Conservation (phyloP, 2,888 invertebrate species). For the Lasiommata megera region DNA sequence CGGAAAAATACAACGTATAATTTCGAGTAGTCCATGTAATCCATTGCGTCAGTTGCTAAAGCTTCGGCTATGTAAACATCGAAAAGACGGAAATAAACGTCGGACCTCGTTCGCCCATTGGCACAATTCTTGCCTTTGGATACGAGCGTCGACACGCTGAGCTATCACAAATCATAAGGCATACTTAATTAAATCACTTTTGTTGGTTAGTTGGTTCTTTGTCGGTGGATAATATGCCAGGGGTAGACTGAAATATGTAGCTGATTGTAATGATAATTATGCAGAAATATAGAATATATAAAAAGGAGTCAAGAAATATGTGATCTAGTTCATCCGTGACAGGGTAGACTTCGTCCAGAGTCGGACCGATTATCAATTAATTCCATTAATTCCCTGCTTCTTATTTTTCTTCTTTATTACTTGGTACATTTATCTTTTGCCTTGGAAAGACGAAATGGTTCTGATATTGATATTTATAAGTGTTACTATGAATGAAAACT, state of each 20-base stretch:
- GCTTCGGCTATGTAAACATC: slow-evolving; percentile 63
- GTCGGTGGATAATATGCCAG: neutral
- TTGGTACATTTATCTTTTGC: neutral
- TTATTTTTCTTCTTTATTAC: too few species aligned
- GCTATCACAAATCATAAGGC: slow-evolving; percentile 11
- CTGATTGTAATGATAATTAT: too few species aligned
- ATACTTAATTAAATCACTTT: neutral
- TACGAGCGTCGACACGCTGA: slow-evolving; percentile 32
- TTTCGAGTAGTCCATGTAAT: slow-evolving; percentile 39
- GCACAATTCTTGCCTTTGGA: slow-evolving; percentile 44
- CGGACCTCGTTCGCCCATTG: slow-evolving; percentile 49
- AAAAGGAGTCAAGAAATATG: too few species aligned
- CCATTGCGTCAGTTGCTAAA: slow-evolving; percentile 66
- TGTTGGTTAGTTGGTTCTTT: neutral
- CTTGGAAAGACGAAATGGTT: neutral
- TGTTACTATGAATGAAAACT: slow-evolving; percentile 7
- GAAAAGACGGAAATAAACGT: slow-evolving; percentile 65
- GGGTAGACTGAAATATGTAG: neutral
- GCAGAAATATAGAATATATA: too few species aligned
- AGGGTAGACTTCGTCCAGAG: too few species aligned
- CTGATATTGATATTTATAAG: neutral
- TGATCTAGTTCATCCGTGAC: too few species aligned
- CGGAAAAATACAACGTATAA: slow-evolving; percentile 22
- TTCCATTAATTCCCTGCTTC: too few species aligned
- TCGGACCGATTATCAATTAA: too few species aligned